Conservation (phyloP, 30 jellyfish, hydroid and myxozoan species). For the Hydra vulgaris region DNA sequence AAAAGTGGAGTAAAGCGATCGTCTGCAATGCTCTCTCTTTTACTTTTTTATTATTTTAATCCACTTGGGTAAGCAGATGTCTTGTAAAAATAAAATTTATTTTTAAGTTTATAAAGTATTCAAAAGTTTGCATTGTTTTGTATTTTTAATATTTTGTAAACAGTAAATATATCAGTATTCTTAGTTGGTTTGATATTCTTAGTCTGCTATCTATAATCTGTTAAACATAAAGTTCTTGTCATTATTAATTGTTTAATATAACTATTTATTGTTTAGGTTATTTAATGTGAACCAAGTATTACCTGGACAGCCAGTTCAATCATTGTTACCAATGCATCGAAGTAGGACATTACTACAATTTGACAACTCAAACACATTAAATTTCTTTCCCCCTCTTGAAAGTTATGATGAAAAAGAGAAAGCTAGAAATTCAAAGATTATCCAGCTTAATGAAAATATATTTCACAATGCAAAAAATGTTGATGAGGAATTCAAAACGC, state of each 20-base stretch:
- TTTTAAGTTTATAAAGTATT: too few species aligned
- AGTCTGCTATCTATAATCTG: too few species aligned
- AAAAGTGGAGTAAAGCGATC: background rate
- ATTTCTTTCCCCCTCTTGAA: background rate
- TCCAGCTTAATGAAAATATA: background rate
- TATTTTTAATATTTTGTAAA: too few species aligned
- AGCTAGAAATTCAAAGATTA: background rate
- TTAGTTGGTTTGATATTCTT: too few species aligned
- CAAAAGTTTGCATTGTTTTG: too few species aligned
- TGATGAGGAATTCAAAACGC: background rate
- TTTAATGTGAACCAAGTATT: background rate
- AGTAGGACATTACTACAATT: slow-evolving; percentile 44
- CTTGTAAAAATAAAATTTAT: background rate
- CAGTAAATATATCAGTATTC: too few species aligned
- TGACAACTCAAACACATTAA: slow-evolving; percentile 18
- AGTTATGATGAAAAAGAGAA: background rate
- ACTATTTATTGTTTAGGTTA: too few species aligned
- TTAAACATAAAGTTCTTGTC: too few species aligned
- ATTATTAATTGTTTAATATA: too few species aligned
- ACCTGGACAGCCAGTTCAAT: background rate
- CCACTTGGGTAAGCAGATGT: background rate
- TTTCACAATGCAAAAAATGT: background rate
- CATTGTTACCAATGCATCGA: slow-evolving; percentile 23
- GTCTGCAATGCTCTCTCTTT: background rate
- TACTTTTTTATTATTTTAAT: background rate